Percentiles rank a stretch among this genome's conserved stretches.
Evolutionary conservation across 2,888 invertebrate species (phyloP).

Genomic region (Orthosia cruda): DNA sequence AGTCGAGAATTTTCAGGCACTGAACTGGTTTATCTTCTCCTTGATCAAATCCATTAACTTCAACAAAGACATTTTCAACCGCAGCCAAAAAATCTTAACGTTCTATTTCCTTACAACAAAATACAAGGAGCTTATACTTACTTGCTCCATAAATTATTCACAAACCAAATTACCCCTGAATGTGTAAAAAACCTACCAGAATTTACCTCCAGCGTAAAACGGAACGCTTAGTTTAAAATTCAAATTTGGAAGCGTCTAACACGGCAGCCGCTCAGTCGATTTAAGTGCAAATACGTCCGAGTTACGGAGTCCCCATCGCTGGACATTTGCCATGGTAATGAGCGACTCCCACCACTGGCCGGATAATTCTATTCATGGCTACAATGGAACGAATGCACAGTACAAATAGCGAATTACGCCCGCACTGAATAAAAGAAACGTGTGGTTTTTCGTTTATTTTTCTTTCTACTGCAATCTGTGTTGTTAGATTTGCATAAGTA

Average conservation of each 20-base stretch:
- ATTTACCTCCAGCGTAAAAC: constrained; percentile 86
- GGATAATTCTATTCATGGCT: constrained; percentile 83
- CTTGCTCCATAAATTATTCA: constrained; percentile 78
- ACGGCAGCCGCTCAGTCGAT: constrained; percentile 76
- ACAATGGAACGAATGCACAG: constrained; percentile 78
- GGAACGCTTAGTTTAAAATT: constrained; percentile 90
- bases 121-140: constrained; percentile 64
- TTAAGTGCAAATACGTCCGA: constrained; percentile 83
- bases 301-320: constrained; percentile 74
- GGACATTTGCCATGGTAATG: constrained; percentile 81
- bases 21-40: neutral
- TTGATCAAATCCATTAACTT: neutral
- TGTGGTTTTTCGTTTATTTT: constrained; percentile 57
- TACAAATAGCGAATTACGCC: constrained; percentile 81
- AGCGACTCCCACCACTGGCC: constrained; percentile 74
- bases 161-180: constrained; percentile 79
- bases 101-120: constrained; percentile 57
- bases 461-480: constrained; percentile 54
- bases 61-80: constrained; percentile 17
- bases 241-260: constrained; percentile 88
- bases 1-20: neutral
- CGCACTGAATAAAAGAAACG: constrained; percentile 73
- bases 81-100: constrained; percentile 50
- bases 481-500: constrained; percentile 67
- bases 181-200: constrained; percentile 82